phyloP scores from a whole-genome alignment of 2,113 vertebrate genomes.

The Vidua macroura region DNA sequence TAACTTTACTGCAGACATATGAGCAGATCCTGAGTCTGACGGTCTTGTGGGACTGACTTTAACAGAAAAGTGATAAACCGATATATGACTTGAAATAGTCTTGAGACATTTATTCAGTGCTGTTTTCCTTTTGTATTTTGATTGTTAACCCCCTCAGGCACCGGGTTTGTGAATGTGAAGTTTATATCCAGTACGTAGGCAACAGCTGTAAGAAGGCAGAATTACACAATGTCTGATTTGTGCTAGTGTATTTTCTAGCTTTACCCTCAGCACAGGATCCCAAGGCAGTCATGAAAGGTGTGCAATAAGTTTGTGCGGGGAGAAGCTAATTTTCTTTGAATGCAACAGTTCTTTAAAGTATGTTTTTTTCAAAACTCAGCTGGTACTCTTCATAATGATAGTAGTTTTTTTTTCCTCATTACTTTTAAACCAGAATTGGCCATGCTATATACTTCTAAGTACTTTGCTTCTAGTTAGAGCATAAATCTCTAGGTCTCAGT shows the following conservation, averaged over 20 bases:
- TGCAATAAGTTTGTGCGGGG: background rate
- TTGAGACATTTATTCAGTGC: background rate
- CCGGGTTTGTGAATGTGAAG: accelerated
- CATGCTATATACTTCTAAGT: background rate
- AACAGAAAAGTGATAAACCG: background rate
- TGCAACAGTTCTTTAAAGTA: slow-evolving; percentile 10
- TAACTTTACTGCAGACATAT: background rate
- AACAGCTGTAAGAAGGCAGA: background rate
- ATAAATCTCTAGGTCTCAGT: background rate
- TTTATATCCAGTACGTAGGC: background rate
- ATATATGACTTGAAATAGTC: background rate
- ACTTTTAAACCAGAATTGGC: background rate
- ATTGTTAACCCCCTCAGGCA: background rate
- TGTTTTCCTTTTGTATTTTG: background rate
- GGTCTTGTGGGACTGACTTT: background rate
- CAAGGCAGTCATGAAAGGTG: slow-evolving; percentile 15
- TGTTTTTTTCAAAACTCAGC: background rate
- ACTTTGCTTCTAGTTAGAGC: background rate
- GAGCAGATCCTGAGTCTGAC: background rate
- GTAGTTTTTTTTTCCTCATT: background rate
- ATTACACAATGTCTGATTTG: background rate
- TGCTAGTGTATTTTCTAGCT: background rate
- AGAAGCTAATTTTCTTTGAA: slow-evolving; percentile 16
- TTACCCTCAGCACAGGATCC: background rate
- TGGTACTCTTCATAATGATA: background rate